Conservation (phyloP, 2,888 invertebrate genomes). For the Brachynemurus nebulosus region DNA sequence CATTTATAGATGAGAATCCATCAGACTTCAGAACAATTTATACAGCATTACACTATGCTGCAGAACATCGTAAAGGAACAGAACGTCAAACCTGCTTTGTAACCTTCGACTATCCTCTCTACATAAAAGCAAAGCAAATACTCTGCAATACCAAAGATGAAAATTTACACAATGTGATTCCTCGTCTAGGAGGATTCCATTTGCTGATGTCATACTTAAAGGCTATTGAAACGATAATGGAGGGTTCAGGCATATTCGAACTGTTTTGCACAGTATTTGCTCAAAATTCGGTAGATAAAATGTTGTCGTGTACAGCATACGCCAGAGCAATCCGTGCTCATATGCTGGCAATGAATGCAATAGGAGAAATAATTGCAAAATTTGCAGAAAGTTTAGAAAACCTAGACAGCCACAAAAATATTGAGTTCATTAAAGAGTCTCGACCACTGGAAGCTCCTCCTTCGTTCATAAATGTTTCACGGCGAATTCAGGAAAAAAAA, state of each 20-base stretch:
- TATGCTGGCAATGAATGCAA: neutral
- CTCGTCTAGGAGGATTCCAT: neutral
- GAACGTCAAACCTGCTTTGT: neutral
- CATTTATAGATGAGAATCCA: neutral
- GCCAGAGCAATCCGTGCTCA: neutral
- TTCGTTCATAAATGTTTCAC: no score
- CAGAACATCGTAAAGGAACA: neutral
- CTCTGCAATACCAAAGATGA: neutral
- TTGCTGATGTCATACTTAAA: neutral
- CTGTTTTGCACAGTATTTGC: neutral
- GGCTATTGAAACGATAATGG: neutral
- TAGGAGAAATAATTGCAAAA: conserved; percentile 1
- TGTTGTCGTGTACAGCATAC: neutral
- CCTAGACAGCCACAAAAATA: no score
- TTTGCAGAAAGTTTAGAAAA: no score
- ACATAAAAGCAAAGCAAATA: neutral
- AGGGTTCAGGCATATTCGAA: neutral
- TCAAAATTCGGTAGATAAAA: neutral
- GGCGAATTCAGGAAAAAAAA: no score
- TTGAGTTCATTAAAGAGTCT: neutral
- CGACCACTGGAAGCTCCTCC: no score
- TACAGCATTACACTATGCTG: neutral
- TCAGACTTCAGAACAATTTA: neutral
- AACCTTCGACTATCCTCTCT: neutral
- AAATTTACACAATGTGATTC: neutral